These are phyloP conservation scores for Metacarcinus magister DNA, from an alignment of 2,888 invertebrate species.

Conservation along the genomic window DNA sequence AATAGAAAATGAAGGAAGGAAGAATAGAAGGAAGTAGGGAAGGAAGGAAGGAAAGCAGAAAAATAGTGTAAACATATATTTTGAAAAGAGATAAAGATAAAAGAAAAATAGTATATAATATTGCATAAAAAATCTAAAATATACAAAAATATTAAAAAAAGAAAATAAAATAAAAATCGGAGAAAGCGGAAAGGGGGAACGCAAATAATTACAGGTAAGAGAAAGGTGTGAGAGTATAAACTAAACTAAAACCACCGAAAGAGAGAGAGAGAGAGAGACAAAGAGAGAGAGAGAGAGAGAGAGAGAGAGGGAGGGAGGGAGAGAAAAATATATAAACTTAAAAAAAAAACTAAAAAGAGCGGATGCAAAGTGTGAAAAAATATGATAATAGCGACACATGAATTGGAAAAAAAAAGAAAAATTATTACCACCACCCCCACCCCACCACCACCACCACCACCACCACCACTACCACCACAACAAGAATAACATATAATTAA, in stretches of 20 bases:
- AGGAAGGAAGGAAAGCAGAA: background rate
- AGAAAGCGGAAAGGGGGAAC: background rate
- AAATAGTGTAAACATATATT: too few relatives aligned
- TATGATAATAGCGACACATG: background rate
- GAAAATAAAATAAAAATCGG: background rate
- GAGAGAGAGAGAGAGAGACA: background rate
- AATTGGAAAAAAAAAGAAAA: background rate
- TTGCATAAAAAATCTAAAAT: background rate
- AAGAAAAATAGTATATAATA: background rate
- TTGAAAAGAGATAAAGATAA: background rate
- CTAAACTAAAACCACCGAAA: background rate
- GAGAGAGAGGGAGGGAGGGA: background rate
- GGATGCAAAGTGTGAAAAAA: background rate
- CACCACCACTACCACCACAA: background rate
- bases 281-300: background rate
- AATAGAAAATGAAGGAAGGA: background rate
- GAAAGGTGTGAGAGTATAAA: background rate
- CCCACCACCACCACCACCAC: background rate
- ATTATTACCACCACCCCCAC: background rate
- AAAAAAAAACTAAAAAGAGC: background rate
- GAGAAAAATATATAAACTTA: too few relatives aligned
- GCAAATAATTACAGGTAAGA: background rate
- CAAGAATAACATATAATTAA: background rate
- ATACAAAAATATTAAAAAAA: background rate
- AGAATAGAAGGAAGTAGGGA: background rate